Conservation (phyloP, 2,888 invertebrate genomes). For the Oasisia sp. region DNA sequence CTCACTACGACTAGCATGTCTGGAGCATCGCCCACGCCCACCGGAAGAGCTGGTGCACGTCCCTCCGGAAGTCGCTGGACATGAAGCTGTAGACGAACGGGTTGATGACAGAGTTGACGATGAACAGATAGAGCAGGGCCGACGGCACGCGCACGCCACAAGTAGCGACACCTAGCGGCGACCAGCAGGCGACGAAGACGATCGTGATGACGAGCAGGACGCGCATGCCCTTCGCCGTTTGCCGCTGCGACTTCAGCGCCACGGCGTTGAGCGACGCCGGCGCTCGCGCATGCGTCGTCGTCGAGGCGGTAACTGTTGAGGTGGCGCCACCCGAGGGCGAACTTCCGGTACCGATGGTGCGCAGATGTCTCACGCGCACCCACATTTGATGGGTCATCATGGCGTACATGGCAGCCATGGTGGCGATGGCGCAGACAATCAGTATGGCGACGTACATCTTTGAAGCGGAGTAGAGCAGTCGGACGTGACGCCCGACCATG, state of each 20-base stretch:
- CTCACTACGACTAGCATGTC: neutral
- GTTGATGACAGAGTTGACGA: slow-evolving; percentile 19
- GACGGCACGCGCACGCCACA: neutral
- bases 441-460: neutral
- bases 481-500: neutral
- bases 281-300: neutral
- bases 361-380: neutral
- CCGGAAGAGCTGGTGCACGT: neutral
- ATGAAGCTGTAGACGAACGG: slow-evolving; percentile 19
- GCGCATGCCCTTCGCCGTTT: neutral
- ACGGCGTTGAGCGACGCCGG: neutral
- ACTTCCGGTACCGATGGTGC: neutral
- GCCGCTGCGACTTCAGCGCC: neutral
- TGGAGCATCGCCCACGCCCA: neutral
- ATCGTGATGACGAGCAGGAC: slow-evolving; percentile 8
- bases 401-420: neutral
- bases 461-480: neutral
- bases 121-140: neutral
- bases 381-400: neutral
- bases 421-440: neutral
- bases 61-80: neutral
- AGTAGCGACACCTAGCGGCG: neutral
- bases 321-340: neutral
- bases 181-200: neutral
- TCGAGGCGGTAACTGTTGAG: neutral